A percentile compares a stretch with the other conserved stretches of the same genome.
Evolutionary conservation across 1,140 invertebrate species (phyloP).

Genomic region (Caenorhabditis inopinata): DNA sequence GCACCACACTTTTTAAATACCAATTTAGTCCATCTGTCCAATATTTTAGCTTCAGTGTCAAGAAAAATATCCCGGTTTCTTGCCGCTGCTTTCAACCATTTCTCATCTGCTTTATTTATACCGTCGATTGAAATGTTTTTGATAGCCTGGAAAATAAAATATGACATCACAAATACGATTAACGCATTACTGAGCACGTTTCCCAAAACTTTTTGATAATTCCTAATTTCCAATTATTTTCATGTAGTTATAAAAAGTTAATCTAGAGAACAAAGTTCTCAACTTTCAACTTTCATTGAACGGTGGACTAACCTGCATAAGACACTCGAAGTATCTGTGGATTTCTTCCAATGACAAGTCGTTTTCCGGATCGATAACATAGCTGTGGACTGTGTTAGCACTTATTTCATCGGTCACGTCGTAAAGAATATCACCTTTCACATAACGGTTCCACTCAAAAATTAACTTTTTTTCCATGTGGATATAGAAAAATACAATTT

Average conservation of each 20-base stretch:
- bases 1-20: constrained; percentile 11
- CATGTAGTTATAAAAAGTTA: too few relatives aligned
- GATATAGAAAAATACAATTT: too few relatives aligned
- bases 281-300: too few relatives aligned
- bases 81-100: not conserved
- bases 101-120: not conserved
- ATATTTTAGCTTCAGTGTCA: not conserved
- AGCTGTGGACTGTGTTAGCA: constrained; percentile 12
- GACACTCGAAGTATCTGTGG: constrained; percentile 16
- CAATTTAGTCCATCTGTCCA: not conserved
- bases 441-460: constrained; percentile 24
- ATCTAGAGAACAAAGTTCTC: too few relatives aligned
- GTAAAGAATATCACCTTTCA: constrained; percentile 16
- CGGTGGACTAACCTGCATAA: too few relatives aligned
- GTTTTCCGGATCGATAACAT: not conserved
- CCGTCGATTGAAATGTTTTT: not conserved
- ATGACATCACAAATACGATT: too few relatives aligned
- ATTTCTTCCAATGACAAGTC: constrained; percentile 10
- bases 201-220: too few relatives aligned
- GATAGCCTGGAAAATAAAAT: not conserved
- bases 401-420: constrained; percentile 8
- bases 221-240: too few relatives aligned
- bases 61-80: not conserved
- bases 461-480: not conserved
- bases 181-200: too few relatives aligned